Evolutionary conservation across 2,113 vertebrate genomes (phyloP), one percentile per base, ranked within the genome.

Genomic region (Malurus melanocephalus): DNA sequence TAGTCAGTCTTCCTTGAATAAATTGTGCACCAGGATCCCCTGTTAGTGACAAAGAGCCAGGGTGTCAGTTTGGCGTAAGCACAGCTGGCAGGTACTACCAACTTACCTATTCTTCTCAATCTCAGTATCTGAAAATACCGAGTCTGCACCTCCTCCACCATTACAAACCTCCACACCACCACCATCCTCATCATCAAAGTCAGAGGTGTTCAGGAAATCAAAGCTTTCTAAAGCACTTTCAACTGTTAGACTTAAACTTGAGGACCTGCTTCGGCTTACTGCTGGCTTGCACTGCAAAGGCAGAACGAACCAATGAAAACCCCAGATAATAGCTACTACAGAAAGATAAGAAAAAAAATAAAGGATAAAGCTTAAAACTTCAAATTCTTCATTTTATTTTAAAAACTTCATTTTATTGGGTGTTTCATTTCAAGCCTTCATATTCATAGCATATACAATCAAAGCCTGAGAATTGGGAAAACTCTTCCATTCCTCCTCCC

Each of bases 211-310:
- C 96, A 99, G 98, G 97, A 99, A 99, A 97, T 99, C 99, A 72
- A 99, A 99, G 96, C 99, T 99, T 97, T 99, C 99, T 96, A 99
- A 97, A 85, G 99, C 99, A 68, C 98, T 99, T 96, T 99, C 99
- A 95, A 99, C 98, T 9, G 98, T 99, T 95, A 99, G 98, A 92
- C 99, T 99, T 94, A 99, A 96, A 97, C 99, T 99, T 94, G 99
- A 99, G 27, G 98, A 98, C 72, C 98, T 97, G 97, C 99, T 99
- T 95, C 97, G 98, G 95, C 98, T 98, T 89, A 96, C 98, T 46
- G 98, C 96, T 48, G 98, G 97, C 93, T 99, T 99, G 95, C 99
- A 99, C 99, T 99, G 97, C 93, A 96, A 94, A 97, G 91, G 96
- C 84, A 97, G 92, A 97, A 97, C 16, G 26, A 91, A 96, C 90